These are phyloP conservation scores for Anthoscopus minutus DNA, from an alignment of 2,113 vertebrate species.

Conservation along the genomic window DNA sequence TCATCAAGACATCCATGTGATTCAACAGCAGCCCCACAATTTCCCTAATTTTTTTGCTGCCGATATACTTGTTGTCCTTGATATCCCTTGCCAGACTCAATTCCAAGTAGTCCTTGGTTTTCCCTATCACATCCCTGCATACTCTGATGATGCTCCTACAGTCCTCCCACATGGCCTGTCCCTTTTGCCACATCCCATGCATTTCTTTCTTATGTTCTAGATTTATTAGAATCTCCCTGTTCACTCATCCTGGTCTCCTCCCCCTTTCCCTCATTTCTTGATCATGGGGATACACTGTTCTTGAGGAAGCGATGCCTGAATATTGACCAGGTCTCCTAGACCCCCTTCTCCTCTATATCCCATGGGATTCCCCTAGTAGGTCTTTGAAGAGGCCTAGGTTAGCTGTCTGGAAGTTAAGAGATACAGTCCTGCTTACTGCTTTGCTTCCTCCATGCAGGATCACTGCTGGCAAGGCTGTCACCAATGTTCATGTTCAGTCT, in stretches of 20 bases:
- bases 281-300: not conserved
- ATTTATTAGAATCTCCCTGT: not conserved
- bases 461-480: not conserved
- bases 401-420: not conserved
- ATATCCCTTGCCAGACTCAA: not conserved
- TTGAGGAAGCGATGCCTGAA: not conserved
- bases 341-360: not conserved
- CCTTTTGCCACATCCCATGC: not conserved
- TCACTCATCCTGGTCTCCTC: not conserved
- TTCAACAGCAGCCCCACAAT: not conserved
- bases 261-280: not conserved
- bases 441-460: not conserved
- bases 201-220: not conserved
- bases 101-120: not conserved
- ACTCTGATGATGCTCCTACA: not conserved
- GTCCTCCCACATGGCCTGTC: fast-evolving
- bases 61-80: not conserved
- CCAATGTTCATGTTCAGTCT: not conserved
- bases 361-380: not conserved
- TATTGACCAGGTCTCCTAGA: not conserved
- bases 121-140: not conserved
- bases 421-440: not conserved
- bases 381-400: not conserved
- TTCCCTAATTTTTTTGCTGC: not conserved
- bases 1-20: not conserved